Percentiles rank a stretch among this genome's conserved stretches.
phyloP scores from a whole-genome alignment of 1,140 invertebrate species.

The Drosophila kurseongensis region DNA sequence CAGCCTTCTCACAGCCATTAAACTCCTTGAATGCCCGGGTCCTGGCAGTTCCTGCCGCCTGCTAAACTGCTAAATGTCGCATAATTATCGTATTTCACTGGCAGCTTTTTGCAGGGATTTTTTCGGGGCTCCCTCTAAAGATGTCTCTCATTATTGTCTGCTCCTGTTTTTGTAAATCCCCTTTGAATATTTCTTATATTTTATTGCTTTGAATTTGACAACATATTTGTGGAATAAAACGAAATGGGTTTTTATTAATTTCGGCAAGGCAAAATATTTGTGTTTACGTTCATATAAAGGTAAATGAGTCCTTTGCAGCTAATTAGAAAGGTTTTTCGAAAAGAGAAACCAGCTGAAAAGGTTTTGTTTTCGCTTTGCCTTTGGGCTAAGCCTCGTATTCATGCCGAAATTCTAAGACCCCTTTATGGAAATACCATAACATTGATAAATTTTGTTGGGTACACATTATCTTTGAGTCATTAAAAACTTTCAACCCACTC shows the following conservation, averaged over 20 bases:
- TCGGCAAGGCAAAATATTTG: constrained; percentile 34
- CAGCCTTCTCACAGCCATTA: constrained; percentile 61
- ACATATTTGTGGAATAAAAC: constrained; percentile 70
- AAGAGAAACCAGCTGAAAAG: constrained; percentile 8
- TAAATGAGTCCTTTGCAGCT: constrained; percentile 35
- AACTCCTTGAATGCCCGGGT: constrained; percentile 55
- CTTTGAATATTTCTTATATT: constrained; percentile 25
- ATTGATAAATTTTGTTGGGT: constrained; percentile 10
- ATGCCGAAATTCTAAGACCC: not conserved
- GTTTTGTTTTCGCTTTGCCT: not conserved
- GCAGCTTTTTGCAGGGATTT: constrained; percentile 24
- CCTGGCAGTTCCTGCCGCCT: constrained; percentile 45
- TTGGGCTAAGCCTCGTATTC: constrained; percentile 10
- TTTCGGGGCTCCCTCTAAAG: constrained; percentile 16
- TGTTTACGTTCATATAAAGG: constrained; percentile 18
- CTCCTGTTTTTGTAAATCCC: constrained; percentile 22
- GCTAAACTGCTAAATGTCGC: constrained; percentile 81
- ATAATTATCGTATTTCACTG: constrained; percentile 81
- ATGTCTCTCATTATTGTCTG: constrained; percentile 74
- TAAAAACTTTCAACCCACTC: constrained; percentile 31
- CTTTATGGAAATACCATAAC: not conserved
- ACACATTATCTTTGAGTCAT: constrained; percentile 25
- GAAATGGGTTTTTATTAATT: constrained; percentile 76
- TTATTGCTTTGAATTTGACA: constrained; percentile 28
- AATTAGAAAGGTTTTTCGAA: constrained; percentile 47